Base-by-base conservation (phyloP, 2,888 invertebrate species). In the Adela reaumurella region DNA sequence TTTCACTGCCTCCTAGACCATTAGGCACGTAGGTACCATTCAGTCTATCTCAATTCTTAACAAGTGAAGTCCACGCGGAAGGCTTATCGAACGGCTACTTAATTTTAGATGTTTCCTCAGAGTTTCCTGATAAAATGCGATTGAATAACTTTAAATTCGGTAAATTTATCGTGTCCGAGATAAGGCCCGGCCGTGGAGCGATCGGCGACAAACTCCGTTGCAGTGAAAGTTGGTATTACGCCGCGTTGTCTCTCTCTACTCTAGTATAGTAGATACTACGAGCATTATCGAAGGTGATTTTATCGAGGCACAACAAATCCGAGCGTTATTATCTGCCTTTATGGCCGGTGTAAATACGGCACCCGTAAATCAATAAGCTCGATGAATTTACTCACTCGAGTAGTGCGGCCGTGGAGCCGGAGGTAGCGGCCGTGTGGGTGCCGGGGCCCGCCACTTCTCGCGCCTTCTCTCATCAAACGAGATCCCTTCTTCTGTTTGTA, bases 261-360 rank as follows among this genome's bases (percentile, higher is more conserved):
- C n/a, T n/a, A n/a, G n/a, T n/a, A n/a, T n/a, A n/a, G n/a, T n/a
- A n/a, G n/a, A 35, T 14, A 8, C 6, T 8, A 35, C 35, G 11
- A 35, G n/a, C 35, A 35, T 35, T 35, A 35, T 35, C 35, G 35
- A 35, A 8, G 14, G 35, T 14, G n/a, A 35, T 35, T 65, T 46
- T 70, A 71, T 71, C 70, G 56, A 57, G 55, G 59, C 64, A 65
- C 68, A 74, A 72, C 68, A 71, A 74, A 74, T 71, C 70, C 66
- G 58, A 60, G 53, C 57, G 55, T 54, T 59, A 59, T 68, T 71
- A 69, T 71, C 70, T 65, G 54, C 54, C 3, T 35, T 35, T 35
- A 35, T 35, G 35, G 35, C 35, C 35, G 35, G 35, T 14, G 35
- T 35, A 35, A 35, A 35, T 14, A 14, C 35, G 35, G 35, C 4